phyloP scores from a whole-genome alignment of 2,797 vertebrate species.

The Ibycter americanus region DNA sequence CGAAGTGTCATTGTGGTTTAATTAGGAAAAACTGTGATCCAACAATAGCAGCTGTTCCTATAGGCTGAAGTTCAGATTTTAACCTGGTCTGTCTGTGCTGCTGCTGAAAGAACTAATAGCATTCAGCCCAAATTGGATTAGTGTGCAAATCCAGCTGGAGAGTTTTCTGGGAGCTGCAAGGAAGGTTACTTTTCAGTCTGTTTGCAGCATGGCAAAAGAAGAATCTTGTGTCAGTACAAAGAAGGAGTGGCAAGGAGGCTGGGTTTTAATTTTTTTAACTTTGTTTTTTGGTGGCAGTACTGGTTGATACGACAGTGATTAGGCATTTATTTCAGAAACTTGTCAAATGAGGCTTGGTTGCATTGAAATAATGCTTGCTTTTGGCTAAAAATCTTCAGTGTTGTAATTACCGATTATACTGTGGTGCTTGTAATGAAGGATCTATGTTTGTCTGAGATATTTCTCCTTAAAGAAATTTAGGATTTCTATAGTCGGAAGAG shows the following conservation, averaged over 20 bases:
- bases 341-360: neutral
- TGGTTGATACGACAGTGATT: neutral
- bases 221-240: neutral
- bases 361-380: neutral
- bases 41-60: neutral
- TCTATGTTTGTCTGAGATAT: neutral
- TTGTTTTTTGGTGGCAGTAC: neutral
- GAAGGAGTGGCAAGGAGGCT: neutral
- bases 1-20: neutral
- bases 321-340: neutral
- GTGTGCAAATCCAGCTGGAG: neutral
- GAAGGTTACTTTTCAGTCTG: neutral
- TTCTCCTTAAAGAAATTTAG: neutral
- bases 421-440: neutral
- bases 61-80: constrained; percentile 21
- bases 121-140: neutral
- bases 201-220: neutral
- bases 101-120: neutral
- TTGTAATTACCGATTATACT: neutral
- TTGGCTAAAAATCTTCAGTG: neutral
- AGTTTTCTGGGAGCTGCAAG: neutral
- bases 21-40: constrained; percentile 6
- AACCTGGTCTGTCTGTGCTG: neutral
- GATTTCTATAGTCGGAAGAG: neutral
- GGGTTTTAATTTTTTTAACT: neutral